A percentile compares a stretch with the other conserved stretches of the same genome.
Evolutionary conservation across 1,140 invertebrate species (phyloP).

Genomic region (Alviniconcha marisindica): DNA sequence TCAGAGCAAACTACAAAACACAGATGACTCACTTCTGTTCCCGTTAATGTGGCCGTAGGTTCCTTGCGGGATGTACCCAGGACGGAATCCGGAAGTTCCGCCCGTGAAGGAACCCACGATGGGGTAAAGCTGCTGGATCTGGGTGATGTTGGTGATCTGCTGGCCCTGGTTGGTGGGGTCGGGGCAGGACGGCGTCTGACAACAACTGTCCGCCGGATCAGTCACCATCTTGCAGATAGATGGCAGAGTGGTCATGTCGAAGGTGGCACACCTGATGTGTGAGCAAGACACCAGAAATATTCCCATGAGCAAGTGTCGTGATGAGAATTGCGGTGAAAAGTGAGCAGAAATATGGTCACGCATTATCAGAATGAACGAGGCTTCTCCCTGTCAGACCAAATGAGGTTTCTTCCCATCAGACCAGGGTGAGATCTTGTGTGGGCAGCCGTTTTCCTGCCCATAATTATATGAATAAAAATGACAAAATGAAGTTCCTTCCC

Average conservation of each 20-base stretch:
- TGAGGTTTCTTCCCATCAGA: too few species aligned
- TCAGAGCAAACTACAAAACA: not conserved
- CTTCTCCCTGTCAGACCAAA: too few species aligned
- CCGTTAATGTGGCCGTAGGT: not conserved
- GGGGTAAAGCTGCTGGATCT: constrained; percentile 33
- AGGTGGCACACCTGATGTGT: constrained; percentile 61
- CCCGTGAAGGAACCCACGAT: constrained; percentile 44
- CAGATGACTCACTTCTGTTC: constrained; percentile 11
- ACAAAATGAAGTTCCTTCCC: too few species aligned
- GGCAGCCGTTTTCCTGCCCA: too few species aligned
- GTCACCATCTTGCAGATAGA: constrained; percentile 52
- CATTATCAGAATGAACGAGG: too few species aligned
- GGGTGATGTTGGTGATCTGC: constrained; percentile 26
- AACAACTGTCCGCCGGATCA: constrained; percentile 62
- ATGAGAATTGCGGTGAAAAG: too few species aligned
- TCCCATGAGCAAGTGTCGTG: too few species aligned
- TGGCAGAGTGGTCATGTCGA: constrained; percentile 53
- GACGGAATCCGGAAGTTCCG: constrained; percentile 59
- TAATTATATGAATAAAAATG: too few species aligned
- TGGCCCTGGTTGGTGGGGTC: constrained; percentile 3
- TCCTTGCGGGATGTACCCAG: constrained; percentile 47
- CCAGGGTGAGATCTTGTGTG: too few species aligned
- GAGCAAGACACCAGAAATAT: too few species aligned
- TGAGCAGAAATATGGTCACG: too few species aligned
- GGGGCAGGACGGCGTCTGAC: constrained; percentile 46